phyloP scores from a whole-genome alignment of 2,888 invertebrate species.

The Heterodera filipjevi region DNA sequence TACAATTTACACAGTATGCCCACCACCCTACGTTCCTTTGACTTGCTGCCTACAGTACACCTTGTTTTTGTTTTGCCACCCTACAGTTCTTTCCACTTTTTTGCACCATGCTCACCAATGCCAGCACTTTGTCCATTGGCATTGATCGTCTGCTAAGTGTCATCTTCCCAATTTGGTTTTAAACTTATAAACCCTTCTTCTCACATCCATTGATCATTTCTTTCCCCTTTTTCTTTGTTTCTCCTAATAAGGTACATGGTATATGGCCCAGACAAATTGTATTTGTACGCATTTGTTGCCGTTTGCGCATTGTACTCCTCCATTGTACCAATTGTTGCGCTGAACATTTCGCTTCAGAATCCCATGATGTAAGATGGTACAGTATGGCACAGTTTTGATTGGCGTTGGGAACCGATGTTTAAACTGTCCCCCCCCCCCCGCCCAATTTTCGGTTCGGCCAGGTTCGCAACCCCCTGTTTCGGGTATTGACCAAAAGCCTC shows the following conservation, averaged over 20 bases:
- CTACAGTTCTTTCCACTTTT: conserved; percentile 14
- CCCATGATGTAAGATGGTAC: conserved; percentile 17
- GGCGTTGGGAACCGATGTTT: too few relatives aligned
- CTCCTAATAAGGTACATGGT: conserved; percentile 18
- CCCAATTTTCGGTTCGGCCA: too few relatives aligned
- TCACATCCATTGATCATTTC: too few relatives aligned
- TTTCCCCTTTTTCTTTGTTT: too few relatives aligned
- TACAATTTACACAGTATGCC: too few relatives aligned
- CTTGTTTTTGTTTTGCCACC: not conserved
- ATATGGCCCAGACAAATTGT: not conserved
- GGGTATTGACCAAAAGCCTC: too few relatives aligned
- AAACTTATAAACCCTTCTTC: not conserved
- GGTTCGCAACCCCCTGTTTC: too few relatives aligned
- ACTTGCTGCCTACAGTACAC: too few relatives aligned
- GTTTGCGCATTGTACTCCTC: conserved; percentile 13
- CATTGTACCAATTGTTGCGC: not conserved
- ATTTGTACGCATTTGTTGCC: conserved; percentile 10
- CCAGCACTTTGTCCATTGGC: conserved; percentile 18
- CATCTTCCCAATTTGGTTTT: conserved; percentile 16
- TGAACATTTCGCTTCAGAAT: conserved; percentile 15
- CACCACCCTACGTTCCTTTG: too few relatives aligned
- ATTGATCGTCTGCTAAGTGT: conserved; percentile 20
- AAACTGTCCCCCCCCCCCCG: too few relatives aligned
- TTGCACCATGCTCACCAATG: conserved; percentile 27
- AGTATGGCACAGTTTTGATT: too few relatives aligned